phyloP scores from a whole-genome alignment of 2,113 vertebrate species.

The Turdus rufiventris region DNA sequence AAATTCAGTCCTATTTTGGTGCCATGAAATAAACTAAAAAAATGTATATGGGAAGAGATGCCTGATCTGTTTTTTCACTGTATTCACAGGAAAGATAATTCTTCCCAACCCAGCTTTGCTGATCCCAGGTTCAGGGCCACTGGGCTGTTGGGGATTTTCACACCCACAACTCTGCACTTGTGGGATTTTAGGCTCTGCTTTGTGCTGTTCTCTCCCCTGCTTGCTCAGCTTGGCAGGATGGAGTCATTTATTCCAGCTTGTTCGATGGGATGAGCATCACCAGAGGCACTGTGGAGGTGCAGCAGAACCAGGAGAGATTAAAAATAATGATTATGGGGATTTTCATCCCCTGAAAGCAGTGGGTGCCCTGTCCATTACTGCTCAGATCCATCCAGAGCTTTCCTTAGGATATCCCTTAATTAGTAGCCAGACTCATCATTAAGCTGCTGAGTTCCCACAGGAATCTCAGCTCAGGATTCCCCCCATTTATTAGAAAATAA shows the following conservation, averaged over 20 bases:
- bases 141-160: accelerated
- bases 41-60: not conserved
- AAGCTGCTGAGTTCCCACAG: not conserved
- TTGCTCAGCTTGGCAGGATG: not conserved
- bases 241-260: not conserved
- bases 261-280: not conserved
- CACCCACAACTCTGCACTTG: accelerated
- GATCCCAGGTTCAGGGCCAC: not conserved
- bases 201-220: not conserved
- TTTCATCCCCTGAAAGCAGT: not conserved
- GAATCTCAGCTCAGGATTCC: not conserved
- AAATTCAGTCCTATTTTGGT: not conserved
- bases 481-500: not conserved
- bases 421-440: not conserved
- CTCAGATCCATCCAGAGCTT: not conserved
- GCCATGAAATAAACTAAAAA: not conserved
- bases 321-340: not conserved
- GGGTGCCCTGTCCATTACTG: not conserved
- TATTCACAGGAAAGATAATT: not conserved
- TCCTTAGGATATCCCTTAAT: not conserved
- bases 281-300: not conserved
- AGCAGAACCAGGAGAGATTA: not conserved
- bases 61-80: not conserved
- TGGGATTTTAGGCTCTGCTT: not conserved
- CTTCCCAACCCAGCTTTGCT: not conserved